Evolutionary conservation across 2,113 vertebrate genomes (phyloP), one percentile per base, ranked within the genome.

Genomic region (Chamaea fasciata): DNA sequence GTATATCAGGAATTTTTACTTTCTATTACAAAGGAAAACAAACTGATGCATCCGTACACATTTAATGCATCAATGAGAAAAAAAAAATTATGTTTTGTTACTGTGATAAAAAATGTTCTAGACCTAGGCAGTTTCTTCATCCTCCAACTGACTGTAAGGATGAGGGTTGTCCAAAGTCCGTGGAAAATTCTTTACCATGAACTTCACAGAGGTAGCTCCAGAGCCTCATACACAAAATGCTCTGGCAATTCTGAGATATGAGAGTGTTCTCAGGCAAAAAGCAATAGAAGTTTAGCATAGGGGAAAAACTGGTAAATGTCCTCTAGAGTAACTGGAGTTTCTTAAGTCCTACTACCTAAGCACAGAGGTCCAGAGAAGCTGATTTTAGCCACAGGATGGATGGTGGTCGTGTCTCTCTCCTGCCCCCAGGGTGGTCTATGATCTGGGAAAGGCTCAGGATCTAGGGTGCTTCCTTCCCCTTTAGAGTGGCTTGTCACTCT

Each of bases 141-240:
- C 24, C 39, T 88, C 30, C 42, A 65, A 2, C 5, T 33, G 26
- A 15, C 39, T 28, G 21, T 27, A 50, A 67, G 44, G 60, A 26
- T 23, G n/a, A 63, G 37, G n/a, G 11, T 7, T 70, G 23, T 3
- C 2, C n/a, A 47, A 11, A 35, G 15, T 2, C 33, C 20, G 11
- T 14, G 27, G 67, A 57, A 73, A 95, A 67, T 50, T 73, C n/a
- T 57, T 73, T 37, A 14, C 41, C 56, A 24, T 24, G 46, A 73
- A 76, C 27, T 67, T 85, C 70, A 75, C 44, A 47, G 63, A 88
- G 13, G 8, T 0, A 1, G 4, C 24, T 89, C 35, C 0, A 0
- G 35, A 65, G 28, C 60, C 57, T 94, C 65, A 30, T 3, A 50
- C 8, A 70, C 12, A 82, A 73, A 87, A 35, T 31, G 21, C 27